phyloP scores from a whole-genome alignment of 2,888 invertebrate species.

The Pterostichus niger region DNA sequence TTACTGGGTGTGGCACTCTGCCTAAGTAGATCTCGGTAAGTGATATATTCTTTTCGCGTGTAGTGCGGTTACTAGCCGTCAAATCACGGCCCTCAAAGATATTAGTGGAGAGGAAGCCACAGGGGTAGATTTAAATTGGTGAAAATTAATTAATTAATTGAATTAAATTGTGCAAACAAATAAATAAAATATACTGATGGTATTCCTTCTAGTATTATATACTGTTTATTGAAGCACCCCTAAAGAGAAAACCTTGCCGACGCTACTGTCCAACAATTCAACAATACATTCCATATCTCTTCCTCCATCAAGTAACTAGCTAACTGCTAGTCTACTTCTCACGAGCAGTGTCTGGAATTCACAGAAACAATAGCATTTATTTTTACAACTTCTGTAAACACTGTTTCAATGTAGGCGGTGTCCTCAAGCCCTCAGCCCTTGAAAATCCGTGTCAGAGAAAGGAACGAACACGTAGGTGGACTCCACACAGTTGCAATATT shows the following conservation, averaged over 20 bases:
- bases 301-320: constrained; percentile 1
- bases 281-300: not conserved
- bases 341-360: not conserved
- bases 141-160: no score
- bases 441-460: constrained; percentile 35
- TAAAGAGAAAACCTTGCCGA: not conserved
- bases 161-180: no score
- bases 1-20: no score
- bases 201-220: no score
- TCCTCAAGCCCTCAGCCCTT: constrained; percentile 21
- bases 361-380: constrained; percentile 14
- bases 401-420: not conserved
- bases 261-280: not conserved
- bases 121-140: no score
- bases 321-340: constrained; percentile 3
- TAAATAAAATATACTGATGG: no score
- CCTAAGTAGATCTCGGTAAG: no score
- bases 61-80: no score
- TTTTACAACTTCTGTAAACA: not conserved
- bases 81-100: no score
- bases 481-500: not conserved
- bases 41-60: no score
- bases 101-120: no score
- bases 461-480: not conserved
- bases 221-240: no score